Evolutionary conservation across 1,140 invertebrate genomes (phyloP), one percentile per base, ranked within the genome.

Genomic region (Manduca sexta): DNA sequence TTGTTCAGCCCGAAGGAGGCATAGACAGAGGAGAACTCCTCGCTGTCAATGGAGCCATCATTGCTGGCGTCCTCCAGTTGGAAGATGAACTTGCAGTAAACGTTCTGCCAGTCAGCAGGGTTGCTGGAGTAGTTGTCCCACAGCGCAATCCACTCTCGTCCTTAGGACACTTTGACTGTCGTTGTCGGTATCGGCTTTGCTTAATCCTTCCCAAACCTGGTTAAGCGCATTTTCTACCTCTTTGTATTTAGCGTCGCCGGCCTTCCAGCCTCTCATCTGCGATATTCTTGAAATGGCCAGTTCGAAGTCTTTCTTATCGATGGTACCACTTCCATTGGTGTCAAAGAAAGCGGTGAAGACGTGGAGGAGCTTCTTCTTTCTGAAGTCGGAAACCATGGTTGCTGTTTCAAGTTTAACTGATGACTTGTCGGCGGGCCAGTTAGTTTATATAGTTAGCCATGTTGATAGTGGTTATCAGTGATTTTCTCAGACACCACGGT

Each of bases 291-390:
- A 89, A 43, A 91, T 88, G 15, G 92, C 92, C 26, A 92, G 66
- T 66, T 93, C 92, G 57, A 94, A 93, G 75, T 94, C 93, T 64
- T 93, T 93, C 60, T 89, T 90, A 66, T 94, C 93, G 53, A 94
- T 93, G 56, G 88, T 90, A 37, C 93, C 92, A 74, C 92, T 94
- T 59, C 90, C 88, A 78, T 94, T 93, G 56, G 91, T 90, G 88
- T 94, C 93, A 62, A 95, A 94, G 84, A 95, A 95, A 33, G 92
- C 90, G 66, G 93, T 91, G 86, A 94, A 95, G 50, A 95, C 90
- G 75, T 94, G 93, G 42, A 93, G 84, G 7, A 94, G 86, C 79
- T 95, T 95, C 88, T 93, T 93, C 81, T 92, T 93, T 69, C 93
- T 92, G 76, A 95, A 95, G 62, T 93, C 92, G 46, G 93, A 93